Evolutionary conservation across 2,888 invertebrate genomes (phyloP).

Genomic region (Pseudococcus longispinus): DNA sequence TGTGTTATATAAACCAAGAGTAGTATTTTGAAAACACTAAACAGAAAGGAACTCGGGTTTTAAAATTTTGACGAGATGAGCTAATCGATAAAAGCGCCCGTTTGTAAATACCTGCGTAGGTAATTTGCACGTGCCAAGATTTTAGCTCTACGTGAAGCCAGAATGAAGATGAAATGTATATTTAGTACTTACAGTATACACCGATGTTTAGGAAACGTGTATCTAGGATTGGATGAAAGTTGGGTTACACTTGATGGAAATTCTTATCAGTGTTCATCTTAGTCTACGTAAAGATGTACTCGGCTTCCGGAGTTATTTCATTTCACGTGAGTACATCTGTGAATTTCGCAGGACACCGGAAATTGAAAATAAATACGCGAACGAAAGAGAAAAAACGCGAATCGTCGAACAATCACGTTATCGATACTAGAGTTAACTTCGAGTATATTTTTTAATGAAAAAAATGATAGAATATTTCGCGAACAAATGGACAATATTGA

Average conservation of each 20-base stretch:
- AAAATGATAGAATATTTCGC: not conserved
- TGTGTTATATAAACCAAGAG: not conserved
- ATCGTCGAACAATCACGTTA: not conserved
- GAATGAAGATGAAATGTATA: not conserved
- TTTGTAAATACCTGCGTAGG: not conserved
- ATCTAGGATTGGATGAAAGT: not conserved
- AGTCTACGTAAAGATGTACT: not conserved
- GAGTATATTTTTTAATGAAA: not conserved
- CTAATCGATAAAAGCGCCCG: not conserved
- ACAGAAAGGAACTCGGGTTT: not conserved
- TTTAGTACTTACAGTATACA: not conserved
- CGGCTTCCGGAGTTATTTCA: not conserved
- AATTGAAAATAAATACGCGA: not conserved
- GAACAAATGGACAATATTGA: slow-evolving; percentile 24
- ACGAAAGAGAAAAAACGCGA: not conserved
- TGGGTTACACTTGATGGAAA: not conserved
- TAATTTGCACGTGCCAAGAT: slow-evolving; percentile 15
- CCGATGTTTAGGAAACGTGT: not conserved
- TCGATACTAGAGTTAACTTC: not conserved
- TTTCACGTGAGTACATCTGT: not conserved
- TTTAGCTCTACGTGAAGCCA: not conserved
- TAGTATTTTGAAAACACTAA: not conserved
- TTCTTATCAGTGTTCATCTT: slow-evolving; percentile 13
- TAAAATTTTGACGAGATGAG: not conserved
- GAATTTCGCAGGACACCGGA: not conserved